Evolutionary conservation across 2,113 vertebrate genomes (phyloP).

Genomic region (Daphoenositta chrysoptera): DNA sequence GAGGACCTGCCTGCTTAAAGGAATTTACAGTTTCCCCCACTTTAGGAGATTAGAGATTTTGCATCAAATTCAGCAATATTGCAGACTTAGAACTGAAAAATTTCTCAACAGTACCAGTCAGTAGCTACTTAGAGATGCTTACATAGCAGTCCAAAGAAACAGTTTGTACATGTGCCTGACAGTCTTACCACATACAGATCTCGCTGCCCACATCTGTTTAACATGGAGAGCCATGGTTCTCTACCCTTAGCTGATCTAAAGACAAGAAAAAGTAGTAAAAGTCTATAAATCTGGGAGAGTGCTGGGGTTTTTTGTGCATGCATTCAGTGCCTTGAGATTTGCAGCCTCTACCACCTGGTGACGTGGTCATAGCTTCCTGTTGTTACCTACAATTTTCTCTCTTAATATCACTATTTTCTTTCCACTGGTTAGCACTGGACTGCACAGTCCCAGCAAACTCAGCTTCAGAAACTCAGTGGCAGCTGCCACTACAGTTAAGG

Average conservation of each 20-base stretch:
- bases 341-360: not conserved
- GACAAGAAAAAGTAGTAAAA: not conserved
- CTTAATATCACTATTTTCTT: fast-evolving
- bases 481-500: not conserved
- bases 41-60: not conserved
- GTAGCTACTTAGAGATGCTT: not conserved
- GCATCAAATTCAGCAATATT: not conserved
- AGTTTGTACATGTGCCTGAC: not conserved
- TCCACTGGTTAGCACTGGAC: not conserved
- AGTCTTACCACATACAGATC: not conserved
- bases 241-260: not conserved
- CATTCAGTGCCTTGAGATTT: not conserved
- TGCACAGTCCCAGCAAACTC: not conserved
- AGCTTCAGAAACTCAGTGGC: not conserved
- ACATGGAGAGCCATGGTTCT: not conserved
- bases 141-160: not conserved
- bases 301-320: fast-evolving
- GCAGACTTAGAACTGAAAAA: not conserved
- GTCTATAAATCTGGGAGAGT: not conserved
- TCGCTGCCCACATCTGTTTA: not conserved
- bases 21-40: not conserved
- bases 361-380: not conserved
- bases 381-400: not conserved
- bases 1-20: not conserved
- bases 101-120: not conserved